Evolutionary conservation across 2,113 vertebrate species (phyloP).

Genomic region (Elanus axillaris): DNA sequence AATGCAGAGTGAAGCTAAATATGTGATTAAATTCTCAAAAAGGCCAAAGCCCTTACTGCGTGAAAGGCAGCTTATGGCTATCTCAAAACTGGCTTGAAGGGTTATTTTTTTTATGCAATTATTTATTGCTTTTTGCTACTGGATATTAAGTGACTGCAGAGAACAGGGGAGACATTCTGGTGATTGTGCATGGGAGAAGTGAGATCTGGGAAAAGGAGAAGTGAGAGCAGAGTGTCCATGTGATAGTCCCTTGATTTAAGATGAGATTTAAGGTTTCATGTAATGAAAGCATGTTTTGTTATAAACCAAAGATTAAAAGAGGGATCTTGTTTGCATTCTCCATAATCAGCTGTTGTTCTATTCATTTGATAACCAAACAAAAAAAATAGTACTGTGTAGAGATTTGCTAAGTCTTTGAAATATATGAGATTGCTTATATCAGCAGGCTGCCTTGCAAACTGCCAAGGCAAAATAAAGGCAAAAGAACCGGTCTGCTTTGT

Average conservation of each 20-base stretch:
- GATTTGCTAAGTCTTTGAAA: background rate
- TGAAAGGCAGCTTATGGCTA: constrained; percentile 4
- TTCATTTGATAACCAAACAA: background rate
- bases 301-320: background rate
- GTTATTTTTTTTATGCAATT: background rate
- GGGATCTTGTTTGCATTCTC: background rate
- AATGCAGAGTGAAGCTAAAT: background rate
- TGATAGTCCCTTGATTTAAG: background rate
- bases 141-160: background rate
- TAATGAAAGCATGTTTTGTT: background rate
- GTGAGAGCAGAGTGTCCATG: background rate
- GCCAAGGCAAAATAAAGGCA: background rate
- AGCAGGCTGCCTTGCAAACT: background rate
- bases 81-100: background rate
- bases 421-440: background rate
- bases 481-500: background rate
- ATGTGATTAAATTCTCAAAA: constrained; percentile 21
- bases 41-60: background rate
- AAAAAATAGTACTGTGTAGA: background rate
- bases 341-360: background rate
- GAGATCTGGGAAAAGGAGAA: background rate
- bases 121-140: background rate
- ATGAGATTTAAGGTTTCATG: background rate
- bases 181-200: background rate
- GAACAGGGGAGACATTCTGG: background rate